Conservation (phyloP, 2,113 vertebrate species). For the Azemiops feae region DNA sequence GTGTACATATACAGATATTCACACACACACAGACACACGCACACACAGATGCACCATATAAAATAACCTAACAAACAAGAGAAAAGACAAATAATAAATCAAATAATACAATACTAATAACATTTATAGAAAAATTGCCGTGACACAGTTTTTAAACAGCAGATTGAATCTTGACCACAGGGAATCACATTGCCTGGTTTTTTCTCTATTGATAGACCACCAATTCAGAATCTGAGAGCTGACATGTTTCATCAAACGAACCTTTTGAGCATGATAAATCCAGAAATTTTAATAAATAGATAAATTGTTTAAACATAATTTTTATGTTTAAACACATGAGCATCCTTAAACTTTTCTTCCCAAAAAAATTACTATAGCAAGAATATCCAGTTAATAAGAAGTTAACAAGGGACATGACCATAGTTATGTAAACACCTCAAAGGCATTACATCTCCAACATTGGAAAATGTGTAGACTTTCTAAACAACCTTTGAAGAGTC, state of each 20-base stretch:
- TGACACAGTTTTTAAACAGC: not conserved
- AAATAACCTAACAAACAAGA: not conserved
- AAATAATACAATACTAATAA: not conserved
- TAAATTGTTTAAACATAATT: not conserved
- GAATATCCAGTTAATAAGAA: not conserved
- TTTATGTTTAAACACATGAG: not conserved
- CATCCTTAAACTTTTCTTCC: not conserved
- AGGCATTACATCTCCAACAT: not conserved
- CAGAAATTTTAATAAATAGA: not conserved
- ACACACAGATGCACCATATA: not conserved
- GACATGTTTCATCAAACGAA: not conserved
- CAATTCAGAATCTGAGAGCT: not conserved
- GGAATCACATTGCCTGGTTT: not conserved
- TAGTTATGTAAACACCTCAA: not conserved
- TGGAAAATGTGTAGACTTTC: not conserved
- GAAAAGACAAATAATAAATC: not conserved
- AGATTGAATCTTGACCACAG: not conserved
- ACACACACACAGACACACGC: no score
- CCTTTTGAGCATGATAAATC: not conserved
- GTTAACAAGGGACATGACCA: not conserved
- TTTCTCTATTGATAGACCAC: not conserved
- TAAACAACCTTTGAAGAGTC: not conserved
- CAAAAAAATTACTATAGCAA: not conserved
- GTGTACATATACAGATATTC: not conserved
- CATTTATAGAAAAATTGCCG: not conserved